Base-by-base conservation (phyloP, 2,113 vertebrate genomes). In the Brachirus orientalis region DNA sequence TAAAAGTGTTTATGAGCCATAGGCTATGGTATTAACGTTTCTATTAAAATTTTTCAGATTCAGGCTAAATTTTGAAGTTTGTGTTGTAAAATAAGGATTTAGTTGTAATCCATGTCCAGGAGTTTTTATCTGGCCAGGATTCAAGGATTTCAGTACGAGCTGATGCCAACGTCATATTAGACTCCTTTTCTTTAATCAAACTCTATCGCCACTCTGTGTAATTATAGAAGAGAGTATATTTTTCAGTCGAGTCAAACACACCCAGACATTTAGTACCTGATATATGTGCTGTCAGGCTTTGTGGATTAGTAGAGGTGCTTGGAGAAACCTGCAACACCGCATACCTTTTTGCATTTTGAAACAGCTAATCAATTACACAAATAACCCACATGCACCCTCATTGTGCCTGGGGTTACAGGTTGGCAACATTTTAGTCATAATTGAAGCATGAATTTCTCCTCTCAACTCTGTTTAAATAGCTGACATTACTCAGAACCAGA, bases 311-410 rank as follows among this genome's bases (percentile, higher is more conserved):
- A 2, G 36, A 74, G 8, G 13, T 28, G 7, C 51, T 46, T 13
- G 22, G 63, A 69, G 51, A 67, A 88, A 88, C 83, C 80, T 80
- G 80, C 75, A 20, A 0, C 69, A 73, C 87, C 14, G 35, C 80
- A 85, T 85, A 57, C 69, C 63, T 60, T 0, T n/a, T 17, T 18
- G 16, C 52, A 57, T 76, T 68, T 3, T 28, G 18, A 44, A 52
- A 56, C 46, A 11, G 14, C 6, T 14, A 14, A 57, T 75, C n/a
- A 66, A 35, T 41, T 3, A 35, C 38, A 68, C 35, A 33, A 17
- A 44, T 19, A n/a, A 16, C 43, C 41, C 52, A 55, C 52, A 59
- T 40, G 37, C 17, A 37, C 28, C 9, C 3, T 22, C 13, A 18
- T 22, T 54, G 70, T 69, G 11, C 38, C 38, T 4, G 19, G 7